Base-by-base conservation (phyloP, 2,797 vertebrate genomes). In the Picus viridis region DNA sequence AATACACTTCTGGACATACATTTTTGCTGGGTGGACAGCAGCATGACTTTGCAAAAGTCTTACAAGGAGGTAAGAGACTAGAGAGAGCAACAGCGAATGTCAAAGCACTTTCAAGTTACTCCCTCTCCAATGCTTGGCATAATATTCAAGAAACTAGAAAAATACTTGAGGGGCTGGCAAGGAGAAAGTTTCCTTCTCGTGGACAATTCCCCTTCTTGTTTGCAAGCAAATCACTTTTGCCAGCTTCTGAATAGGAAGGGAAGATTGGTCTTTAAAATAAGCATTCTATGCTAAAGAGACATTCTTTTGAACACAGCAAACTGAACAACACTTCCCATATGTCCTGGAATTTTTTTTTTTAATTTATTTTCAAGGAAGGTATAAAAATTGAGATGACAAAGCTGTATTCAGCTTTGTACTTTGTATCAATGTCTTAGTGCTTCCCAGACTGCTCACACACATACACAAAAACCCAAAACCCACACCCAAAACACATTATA, bases 181-280 rank as follows among this genome's bases (percentile, higher is more conserved):
- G 56, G 89, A 92, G 51, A 90, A 96, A 95, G 72, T 77, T 94
- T 92, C 76, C 76, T 93, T 73, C 41, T 70, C 43, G 30, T 24
- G 0, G 0, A 91, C 87, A 93, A 77, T 72, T 70, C 51, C n/a
- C 41, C 65, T 83, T 77, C 43, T 80, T 87, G 63, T 93, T 75
- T 95, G 87, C 91, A 95, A 92, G 87, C 89, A 93, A 86, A 77
- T 72, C n/a, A 86, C 72, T 92, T 95, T 16, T 94, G 78, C 84
- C 81, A 92, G 84, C 62, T 71, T 54, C 84, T 90, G 72, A 54
- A 87, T 74, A 85, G 78, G 90, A 94, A 93, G 49, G 80, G 73
- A 83, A 84, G 75, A 86, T 5, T 83, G 90, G 65, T 88, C 81
- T 88, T 93, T 58, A 90, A 90, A 94, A 96, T 90, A 95, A 93